Evolutionary conservation across 2,888 invertebrate species (phyloP), one percentile per base, ranked within the genome.

Genomic region (Cacoxenus indagator): DNA sequence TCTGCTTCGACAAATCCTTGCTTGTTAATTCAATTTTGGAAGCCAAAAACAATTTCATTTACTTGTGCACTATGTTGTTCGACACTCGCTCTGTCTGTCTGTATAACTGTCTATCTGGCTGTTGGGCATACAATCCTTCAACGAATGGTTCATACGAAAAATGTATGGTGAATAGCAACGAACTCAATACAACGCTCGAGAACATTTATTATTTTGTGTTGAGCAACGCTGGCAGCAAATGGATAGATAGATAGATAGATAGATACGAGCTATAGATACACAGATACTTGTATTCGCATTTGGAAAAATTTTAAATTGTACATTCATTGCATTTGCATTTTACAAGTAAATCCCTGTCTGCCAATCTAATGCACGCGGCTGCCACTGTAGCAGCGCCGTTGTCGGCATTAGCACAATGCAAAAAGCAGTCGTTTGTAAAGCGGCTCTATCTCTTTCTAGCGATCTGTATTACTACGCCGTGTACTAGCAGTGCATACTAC

Each of bases 241-340:
- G 2, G 11, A 26, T 29, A 17, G 59, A 59, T 59, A 9, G 24
- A 27, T 48, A 2, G 19, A 24, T 31, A 59, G 31, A 59, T 31
- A 17, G 14, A 59, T 17, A 59, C 17, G 31, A 2, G 19, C 6
- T 26, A 19, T 29, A 19, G 6, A 31, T 19, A 31, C 17, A 19
- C 17, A 61, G 43, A 43, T 62, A 45, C 45, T 62, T 62, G 61
- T 62, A 62, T 62, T 45, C 61, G 45, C 61, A 80, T 75, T 77
- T 73, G 77, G 81, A 81, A 77, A 80, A 80, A 82, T 81, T 78
- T 76, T 77, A 80, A 80, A 80, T 82, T 80, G 80, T 80, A 78
- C 80, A 80, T 80, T 82, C 80, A 80, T 80, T 80, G 81, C 80
- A 82, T 80, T 80, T 80, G 80, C 80, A 80, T 82, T 80, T 80